phyloP scores from a whole-genome alignment of 2,888 invertebrate genomes.

The Enchytraeus crypticus region DNA sequence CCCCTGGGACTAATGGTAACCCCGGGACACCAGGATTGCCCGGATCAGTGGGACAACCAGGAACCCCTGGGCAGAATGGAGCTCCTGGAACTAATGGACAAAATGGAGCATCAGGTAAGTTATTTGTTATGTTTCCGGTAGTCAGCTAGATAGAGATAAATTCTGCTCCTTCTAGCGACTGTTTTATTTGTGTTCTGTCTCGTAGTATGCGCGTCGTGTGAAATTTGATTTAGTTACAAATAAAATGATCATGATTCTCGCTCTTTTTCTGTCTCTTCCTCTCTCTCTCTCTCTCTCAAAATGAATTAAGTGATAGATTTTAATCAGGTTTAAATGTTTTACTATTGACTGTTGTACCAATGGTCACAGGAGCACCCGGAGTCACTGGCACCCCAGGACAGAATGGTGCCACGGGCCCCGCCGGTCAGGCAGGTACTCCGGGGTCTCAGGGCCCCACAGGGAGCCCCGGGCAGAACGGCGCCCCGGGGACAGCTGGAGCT shows the following conservation, averaged over 20 bases:
- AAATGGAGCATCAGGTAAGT: neutral
- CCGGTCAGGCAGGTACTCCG: neutral
- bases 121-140: neutral
- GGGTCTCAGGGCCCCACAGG: neutral
- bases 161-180: no score
- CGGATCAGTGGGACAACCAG: neutral
- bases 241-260: no score
- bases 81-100: neutral
- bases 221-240: no score
- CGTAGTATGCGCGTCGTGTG: no score
- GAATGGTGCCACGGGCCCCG: neutral
- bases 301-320: no score
- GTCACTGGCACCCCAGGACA: neutral
- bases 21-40: neutral
- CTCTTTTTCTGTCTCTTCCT: no score
- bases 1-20: neutral
- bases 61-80: neutral
- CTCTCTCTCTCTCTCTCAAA: no score
- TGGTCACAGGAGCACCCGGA: no score
- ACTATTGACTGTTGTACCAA: no score
- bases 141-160: no score
- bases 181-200: no score
- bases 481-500: constrained; percentile 12
- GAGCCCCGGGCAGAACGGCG: neutral
- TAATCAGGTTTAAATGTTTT: no score